A percentile compares a stretch with the other conserved stretches of the same genome.
These are phyloP conservation scores for Homarus americanus DNA, from an alignment of 1,140 invertebrate genomes.

Conservation along the genomic window DNA sequence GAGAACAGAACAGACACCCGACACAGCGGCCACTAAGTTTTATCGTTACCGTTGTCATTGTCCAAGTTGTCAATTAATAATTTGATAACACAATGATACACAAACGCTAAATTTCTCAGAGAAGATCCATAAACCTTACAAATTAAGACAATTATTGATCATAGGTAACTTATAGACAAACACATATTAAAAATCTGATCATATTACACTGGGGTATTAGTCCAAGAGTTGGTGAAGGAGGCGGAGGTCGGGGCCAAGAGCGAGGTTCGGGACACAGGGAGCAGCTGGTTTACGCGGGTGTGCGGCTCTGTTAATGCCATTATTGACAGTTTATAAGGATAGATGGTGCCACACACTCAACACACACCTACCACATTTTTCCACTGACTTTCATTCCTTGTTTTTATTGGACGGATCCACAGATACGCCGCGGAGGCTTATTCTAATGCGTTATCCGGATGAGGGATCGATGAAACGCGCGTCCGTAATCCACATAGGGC, in stretches of 20 bases:
- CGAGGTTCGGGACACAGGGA: constrained; percentile 31
- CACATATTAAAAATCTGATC: not conserved
- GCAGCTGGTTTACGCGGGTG: constrained; percentile 64
- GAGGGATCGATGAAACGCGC: not conserved
- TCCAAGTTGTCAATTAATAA: not conserved
- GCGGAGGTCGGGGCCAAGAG: constrained; percentile 30
- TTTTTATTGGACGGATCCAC: constrained; percentile 4
- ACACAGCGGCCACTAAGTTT: not conserved
- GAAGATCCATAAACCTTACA: not conserved
- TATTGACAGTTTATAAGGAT: constrained; percentile 73
- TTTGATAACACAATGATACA: not conserved
- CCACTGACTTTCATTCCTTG: constrained; percentile 55
- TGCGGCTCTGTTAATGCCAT: constrained; percentile 69
- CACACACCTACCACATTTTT: constrained; percentile 54
- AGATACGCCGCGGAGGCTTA: not conserved
- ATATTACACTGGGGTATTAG: not conserved
- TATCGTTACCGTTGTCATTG: not conserved
- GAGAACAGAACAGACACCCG: not conserved
- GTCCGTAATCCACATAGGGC: not conserved
- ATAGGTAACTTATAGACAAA: not conserved
- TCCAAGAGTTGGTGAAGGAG: not conserved
- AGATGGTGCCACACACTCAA: constrained; percentile 66
- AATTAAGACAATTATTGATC: not conserved
- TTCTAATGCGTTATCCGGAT: not conserved
- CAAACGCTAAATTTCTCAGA: not conserved